Evolutionary conservation across 30 jellyfish, hydroid and myxozoan genomes (phyloP).

Genomic region (Hydra vulgaris): DNA sequence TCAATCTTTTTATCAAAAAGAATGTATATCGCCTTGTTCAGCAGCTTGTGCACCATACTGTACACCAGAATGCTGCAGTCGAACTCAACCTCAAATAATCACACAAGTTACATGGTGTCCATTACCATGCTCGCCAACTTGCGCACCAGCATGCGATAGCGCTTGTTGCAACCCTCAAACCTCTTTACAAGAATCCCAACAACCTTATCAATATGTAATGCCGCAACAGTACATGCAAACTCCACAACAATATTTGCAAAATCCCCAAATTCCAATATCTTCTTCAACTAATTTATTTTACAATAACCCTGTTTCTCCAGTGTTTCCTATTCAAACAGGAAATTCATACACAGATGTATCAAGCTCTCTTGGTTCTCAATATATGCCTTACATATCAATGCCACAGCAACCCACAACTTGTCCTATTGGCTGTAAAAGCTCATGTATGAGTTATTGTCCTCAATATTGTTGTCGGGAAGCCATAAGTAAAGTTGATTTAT

Average conservation of each 20-base stretch:
- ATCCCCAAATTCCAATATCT: neutral
- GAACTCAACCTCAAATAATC: slow-evolving; percentile 7
- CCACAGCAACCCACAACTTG: neutral
- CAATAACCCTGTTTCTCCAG: neutral
- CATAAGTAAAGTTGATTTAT: neutral
- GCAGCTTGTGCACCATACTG: slow-evolving; percentile 45
- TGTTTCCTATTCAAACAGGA: neutral
- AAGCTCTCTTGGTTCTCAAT: neutral
- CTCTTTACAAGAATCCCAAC: neutral
- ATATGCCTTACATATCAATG: neutral
- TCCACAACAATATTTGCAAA: neutral
- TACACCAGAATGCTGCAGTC: slow-evolving; percentile 36
- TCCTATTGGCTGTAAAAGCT: neutral
- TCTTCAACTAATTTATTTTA: neutral
- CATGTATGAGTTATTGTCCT: neutral
- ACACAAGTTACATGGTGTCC: neutral
- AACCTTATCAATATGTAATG: neutral
- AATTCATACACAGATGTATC: neutral
- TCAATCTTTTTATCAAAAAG: neutral
- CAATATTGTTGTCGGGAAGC: neutral
- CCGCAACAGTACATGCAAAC: neutral
- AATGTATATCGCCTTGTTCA: slow-evolving; percentile 56
- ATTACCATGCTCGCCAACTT: neutral
- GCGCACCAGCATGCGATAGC: slow-evolving; percentile 14
- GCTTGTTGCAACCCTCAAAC: neutral